Base-by-base conservation (phyloP, 2,113 vertebrate genomes). In the Zonotrichia leucophrys region DNA sequence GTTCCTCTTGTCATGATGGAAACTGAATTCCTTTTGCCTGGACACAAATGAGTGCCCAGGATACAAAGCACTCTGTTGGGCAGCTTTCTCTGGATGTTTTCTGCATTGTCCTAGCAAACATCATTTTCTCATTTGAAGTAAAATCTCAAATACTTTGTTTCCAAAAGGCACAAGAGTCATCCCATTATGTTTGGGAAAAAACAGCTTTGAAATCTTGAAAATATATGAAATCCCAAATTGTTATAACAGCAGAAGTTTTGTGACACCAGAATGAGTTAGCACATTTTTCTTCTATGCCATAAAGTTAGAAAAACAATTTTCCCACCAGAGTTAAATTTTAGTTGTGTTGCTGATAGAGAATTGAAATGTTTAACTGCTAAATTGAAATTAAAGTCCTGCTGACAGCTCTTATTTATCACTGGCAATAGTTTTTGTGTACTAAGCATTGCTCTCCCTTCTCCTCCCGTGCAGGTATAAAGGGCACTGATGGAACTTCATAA, bases 41-140 rank as follows among this genome's bases (percentile, higher is more conserved):
- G 31, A 7, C 63, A 22, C 15, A 50, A 62, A 25, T 16, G 28
- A 11, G 16, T 56, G 25, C 41, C 15, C 3, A 35, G 62, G 17
- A 55, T 2, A 23, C 6, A 9, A 68, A 83, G 3, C 9, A 6
- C 11, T 41, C 3, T 12, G 15, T 2, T 63, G 22, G 18, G 1
- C 25, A 3, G 18, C 49, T 82, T 46, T n/a, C 2, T 37, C 47
- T n/a, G 41, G 19, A 21, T 2, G 0, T 77, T n/a, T 81, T 17
- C 64, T 81, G 22, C 30, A 4, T 5, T 74, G 28, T n/a, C 15
- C 41, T 66, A 41, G 41, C 18, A 37, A 75, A 31, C 18, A 27
- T 13, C 0, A 0, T 50, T 70, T 20, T 59, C 39, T 89, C 18
- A 56, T 6, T 42, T 62, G 39, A 55, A 81, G n/a, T 35, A 42